Base-by-base conservation (phyloP, 2,888 invertebrate genomes). In the Meta bourneti region DNA sequence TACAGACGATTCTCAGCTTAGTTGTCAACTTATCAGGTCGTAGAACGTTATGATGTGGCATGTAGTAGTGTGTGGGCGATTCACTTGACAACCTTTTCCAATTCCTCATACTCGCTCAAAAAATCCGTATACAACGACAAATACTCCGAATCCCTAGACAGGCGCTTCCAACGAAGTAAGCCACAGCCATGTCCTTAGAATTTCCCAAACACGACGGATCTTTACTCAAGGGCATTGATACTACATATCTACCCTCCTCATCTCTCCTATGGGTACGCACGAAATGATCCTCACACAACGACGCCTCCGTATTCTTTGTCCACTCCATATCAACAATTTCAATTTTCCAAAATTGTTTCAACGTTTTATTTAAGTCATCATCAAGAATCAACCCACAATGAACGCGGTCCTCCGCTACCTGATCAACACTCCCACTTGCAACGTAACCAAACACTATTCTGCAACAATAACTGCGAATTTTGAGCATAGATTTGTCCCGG, bases 381-480 rank as follows among this genome's bases (percentile, higher is more conserved):
- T n/a, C n/a, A n/a, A n/a, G n/a, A n/a, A n/a, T n/a, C n/a, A n/a
- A n/a, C n/a, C 85, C 75, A 77, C 49, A 77, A 85, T 85, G 19
- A 61, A 75, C 9, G 6, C 13, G 9, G 54, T 11, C 13, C 34
- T 75, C 75, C 1, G 2, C 34, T 6, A 48, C 13, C 13, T 74
- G 16, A 48, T 34, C n/a, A n/a, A n/a, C n/a, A n/a, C n/a, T n/a
- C n/a, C n/a, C n/a, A n/a, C n/a, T n/a, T n/a, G n/a, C n/a, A 49
- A 81, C 81, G 71, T 48, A 81, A 48, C 70, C 70, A 71, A 86
- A 78, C 34, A 61, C 61, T 69, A 61, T 85, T 86, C 71, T 79
- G 86, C 13, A 86, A 51, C 7, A 80, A 34, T 34, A 34, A 34
- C 34, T 34, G 34, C 1, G 34, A 34, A 34, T 34, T 4, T 34